A percentile compares a stretch with the other conserved stretches of the same genome.
These are phyloP conservation scores for Vanessa tameamea DNA, from an alignment of 1,140 invertebrate genomes.

Conservation along the genomic window DNA sequence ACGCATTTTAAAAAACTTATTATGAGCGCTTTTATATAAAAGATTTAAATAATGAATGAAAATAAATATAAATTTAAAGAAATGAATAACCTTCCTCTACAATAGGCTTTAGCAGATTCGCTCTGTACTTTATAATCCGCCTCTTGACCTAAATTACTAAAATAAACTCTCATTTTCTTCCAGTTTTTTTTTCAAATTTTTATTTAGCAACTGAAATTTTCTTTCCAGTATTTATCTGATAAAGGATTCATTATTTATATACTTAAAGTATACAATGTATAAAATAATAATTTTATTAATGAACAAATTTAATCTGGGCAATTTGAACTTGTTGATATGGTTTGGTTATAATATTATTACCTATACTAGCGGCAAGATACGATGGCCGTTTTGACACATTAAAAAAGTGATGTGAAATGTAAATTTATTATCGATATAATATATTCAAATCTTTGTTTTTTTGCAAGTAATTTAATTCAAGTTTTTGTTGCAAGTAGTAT, in stretches of 20 bases:
- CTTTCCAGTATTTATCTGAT: background rate
- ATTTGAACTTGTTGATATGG: too few relatives aligned
- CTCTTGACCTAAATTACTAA: constrained; percentile 22
- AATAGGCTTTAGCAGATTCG: constrained; percentile 21
- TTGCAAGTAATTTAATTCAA: too few relatives aligned
- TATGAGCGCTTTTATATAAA: background rate
- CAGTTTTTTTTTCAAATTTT: constrained; percentile 16
- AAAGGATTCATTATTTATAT: background rate
- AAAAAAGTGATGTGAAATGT: too few relatives aligned
- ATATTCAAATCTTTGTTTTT: too few relatives aligned
- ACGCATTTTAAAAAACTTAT: too few relatives aligned
- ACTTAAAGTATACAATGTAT: background rate
- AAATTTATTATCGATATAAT: too few relatives aligned
- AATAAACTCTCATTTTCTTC: constrained; percentile 22
- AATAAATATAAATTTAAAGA: background rate
- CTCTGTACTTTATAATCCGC: constrained; percentile 22
- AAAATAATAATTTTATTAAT: too few relatives aligned
- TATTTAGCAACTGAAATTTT: constrained; percentile 12
- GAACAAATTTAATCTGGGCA: too few relatives aligned
- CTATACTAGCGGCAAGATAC: too few relatives aligned
- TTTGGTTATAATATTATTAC: too few relatives aligned
- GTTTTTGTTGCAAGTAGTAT: too few relatives aligned
- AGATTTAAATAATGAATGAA: background rate
- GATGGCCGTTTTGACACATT: too few relatives aligned
- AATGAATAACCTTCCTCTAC: constrained; percentile 13